Evolutionary conservation across 2,113 vertebrate species (phyloP).

Genomic region (Etia nguti): DNA sequence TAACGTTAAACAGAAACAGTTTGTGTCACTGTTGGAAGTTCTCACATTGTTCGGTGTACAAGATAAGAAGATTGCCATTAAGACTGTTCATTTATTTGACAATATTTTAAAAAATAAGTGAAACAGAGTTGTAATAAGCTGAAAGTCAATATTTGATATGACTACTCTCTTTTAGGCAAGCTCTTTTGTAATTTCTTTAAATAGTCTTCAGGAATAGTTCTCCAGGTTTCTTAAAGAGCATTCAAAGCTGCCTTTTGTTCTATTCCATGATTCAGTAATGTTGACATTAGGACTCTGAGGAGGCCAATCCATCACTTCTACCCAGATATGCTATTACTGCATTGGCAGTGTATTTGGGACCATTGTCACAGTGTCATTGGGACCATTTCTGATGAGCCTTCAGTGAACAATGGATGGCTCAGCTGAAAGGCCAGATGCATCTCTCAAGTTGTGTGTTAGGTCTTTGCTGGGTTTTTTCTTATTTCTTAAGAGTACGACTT

Average conservation of each 20-base stretch:
- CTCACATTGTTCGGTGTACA: neutral
- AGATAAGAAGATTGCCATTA: fast-evolving
- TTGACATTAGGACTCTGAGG: neutral
- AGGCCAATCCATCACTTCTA: neutral
- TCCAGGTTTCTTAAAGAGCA: neutral
- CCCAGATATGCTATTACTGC: neutral
- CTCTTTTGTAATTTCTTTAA: neutral
- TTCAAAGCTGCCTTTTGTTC: neutral
- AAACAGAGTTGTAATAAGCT: neutral
- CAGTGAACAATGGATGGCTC: no score
- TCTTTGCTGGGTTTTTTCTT: neutral
- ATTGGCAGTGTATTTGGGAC: neutral
- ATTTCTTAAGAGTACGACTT: neutral
- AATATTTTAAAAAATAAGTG: neutral
- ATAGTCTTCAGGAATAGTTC: neutral
- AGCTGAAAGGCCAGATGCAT: neutral
- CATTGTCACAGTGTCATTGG: neutral
- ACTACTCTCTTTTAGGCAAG: neutral
- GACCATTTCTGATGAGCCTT: neutral
- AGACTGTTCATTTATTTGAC: neutral
- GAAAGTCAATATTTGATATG: neutral
- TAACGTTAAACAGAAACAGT: neutral
- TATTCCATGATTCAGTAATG: neutral
- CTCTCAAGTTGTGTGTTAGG: fast-evolving
- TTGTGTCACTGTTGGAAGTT: neutral